phyloP scores from a whole-genome alignment of 2,888 invertebrate species.

The Drosophila koepferae region DNA sequence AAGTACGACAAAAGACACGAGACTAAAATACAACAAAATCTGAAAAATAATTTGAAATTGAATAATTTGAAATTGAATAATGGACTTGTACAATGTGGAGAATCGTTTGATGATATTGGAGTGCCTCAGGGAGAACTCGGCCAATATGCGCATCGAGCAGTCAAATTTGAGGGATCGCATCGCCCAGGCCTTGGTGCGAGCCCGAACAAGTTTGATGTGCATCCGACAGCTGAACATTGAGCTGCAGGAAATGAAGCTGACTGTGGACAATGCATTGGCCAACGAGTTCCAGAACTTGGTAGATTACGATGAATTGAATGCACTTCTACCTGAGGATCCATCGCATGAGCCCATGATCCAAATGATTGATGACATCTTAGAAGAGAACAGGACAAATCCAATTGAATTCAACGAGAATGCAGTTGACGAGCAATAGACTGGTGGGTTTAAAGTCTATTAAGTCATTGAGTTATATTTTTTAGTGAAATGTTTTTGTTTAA shows the following conservation, averaged over 20 bases:
- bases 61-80: constrained; percentile 15
- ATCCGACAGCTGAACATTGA: constrained; percentile 39
- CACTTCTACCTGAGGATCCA: neutral
- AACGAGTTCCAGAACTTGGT: neutral
- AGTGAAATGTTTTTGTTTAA: neutral
- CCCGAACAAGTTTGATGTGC: constrained; percentile 28
- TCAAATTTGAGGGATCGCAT: constrained; percentile 34
- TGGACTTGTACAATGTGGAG: constrained; percentile 35
- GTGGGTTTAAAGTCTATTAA: neutral
- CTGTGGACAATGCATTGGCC: constrained; percentile 24
- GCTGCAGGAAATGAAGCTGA: constrained; percentile 34
- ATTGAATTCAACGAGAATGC: neutral
- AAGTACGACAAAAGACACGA: constrained; percentile 1
- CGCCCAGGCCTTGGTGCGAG: constrained; percentile 20
- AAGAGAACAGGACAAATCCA: neutral
- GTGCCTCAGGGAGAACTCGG: constrained; percentile 54
- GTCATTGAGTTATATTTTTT: constrained; percentile 6
- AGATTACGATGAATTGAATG: neutral
- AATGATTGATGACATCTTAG: neutral
- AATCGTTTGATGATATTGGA: constrained; percentile 29
- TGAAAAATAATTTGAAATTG: constrained; percentile 8
- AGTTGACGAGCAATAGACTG: neutral
- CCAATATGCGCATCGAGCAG: constrained; percentile 49
- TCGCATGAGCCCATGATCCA: neutral
- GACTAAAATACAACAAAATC: neutral